These are phyloP conservation scores for Nyctibius bracteatus DNA, from an alignment of 2,113 vertebrate species.

Conservation along the genomic window DNA sequence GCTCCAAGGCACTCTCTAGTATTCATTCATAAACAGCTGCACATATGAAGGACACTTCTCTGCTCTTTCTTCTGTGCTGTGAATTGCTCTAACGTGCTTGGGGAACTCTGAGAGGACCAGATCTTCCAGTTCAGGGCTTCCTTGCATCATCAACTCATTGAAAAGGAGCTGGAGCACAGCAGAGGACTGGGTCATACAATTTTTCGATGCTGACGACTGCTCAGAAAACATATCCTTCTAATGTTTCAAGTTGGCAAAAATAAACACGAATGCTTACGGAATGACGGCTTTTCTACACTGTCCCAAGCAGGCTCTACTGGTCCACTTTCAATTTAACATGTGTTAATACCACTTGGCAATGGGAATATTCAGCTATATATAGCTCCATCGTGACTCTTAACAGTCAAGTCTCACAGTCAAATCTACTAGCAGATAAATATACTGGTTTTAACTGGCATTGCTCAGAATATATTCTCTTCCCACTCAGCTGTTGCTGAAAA, in stretches of 20 bases:
- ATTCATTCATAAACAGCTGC: not conserved
- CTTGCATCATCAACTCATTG: not conserved
- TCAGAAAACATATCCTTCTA: not conserved
- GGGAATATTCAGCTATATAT: not conserved
- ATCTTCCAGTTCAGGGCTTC: not conserved
- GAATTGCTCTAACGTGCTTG: not conserved
- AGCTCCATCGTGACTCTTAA: not conserved
- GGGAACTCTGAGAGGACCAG: not conserved
- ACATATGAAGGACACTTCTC: not conserved
- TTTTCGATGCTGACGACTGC: not conserved
- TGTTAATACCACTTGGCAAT: not conserved
- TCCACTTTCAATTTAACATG: not conserved
- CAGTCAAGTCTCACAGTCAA: not conserved
- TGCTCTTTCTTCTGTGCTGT: not conserved
- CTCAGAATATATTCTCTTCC: not conserved
- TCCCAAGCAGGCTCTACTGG: not conserved
- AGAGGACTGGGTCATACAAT: not conserved
- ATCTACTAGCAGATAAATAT: not conserved
- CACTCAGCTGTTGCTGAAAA: constrained; percentile 3
- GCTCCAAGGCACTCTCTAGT: not conserved
- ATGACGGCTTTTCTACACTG: not conserved
- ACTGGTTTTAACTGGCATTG: not conserved
- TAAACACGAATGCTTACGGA: not conserved
- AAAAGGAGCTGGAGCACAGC: not conserved
- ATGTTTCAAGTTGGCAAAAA: constrained; percentile 14